These are phyloP conservation scores for Ophion slaviceki DNA, from an alignment of 2,888 invertebrate species.

Conservation along the genomic window DNA sequence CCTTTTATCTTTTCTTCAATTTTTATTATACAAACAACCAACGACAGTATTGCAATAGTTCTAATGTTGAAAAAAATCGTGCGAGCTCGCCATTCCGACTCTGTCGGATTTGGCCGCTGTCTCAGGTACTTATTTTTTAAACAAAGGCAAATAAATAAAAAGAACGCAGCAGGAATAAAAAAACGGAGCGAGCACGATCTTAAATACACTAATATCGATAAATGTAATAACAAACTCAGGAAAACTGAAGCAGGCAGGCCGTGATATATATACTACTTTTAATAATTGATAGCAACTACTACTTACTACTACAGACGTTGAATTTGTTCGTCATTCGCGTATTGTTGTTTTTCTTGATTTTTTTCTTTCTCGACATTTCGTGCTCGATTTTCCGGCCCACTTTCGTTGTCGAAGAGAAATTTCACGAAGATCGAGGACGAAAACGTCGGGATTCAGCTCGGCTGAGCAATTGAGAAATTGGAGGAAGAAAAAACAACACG, in stretches of 20 bases:
- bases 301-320: conserved; percentile 71
- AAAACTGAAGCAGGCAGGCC: conserved; percentile 83
- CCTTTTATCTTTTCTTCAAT: conserved; percentile 55
- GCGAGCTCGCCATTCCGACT: conserved; percentile 63
- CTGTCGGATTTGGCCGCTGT: conserved; percentile 4
- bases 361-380: conserved; percentile 10
- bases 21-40: conserved; percentile 80
- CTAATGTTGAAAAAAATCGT: conserved; percentile 73
- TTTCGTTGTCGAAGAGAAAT: conserved; percentile 76
- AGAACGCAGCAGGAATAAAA: conserved; percentile 16
- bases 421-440: conserved; percentile 43
- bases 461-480: neutral
- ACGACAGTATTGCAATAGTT: conserved; percentile 83
- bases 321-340: conserved; percentile 64
- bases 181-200: conserved; percentile 60
- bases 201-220: conserved; percentile 72
- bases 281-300: conserved; percentile 68
- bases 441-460: neutral
- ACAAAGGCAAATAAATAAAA: neutral
- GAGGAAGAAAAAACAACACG: conserved; percentile 33
- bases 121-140: conserved; percentile 37
- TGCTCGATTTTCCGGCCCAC: conserved; percentile 67
- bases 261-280: conserved; percentile 79
- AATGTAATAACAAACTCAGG: conserved; percentile 82
- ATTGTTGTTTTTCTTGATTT: conserved; percentile 56